Evolutionary conservation across 1,140 invertebrate species (phyloP).

Genomic region (Colletes gigas): DNA sequence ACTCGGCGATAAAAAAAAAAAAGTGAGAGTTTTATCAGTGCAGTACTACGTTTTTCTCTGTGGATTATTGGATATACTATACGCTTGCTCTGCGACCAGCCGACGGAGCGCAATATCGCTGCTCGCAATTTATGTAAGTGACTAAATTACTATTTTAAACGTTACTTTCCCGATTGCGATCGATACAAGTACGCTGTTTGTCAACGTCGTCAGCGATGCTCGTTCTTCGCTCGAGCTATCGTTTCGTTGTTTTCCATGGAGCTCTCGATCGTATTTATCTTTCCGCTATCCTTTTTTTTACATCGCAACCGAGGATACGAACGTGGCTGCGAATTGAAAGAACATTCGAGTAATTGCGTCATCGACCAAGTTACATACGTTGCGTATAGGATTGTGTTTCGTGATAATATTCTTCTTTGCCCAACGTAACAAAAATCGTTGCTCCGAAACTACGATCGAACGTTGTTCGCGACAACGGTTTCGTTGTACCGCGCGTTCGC

Average conservation of each 20-base stretch:
- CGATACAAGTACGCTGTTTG: constrained; percentile 36
- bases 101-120: constrained; percentile 38
- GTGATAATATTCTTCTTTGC: background rate
- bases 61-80: constrained; percentile 53
- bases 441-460: background rate
- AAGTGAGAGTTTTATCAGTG: constrained; percentile 48
- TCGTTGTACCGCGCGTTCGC: background rate
- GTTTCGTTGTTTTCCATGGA: constrained; percentile 28
- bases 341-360: constrained; percentile 21
- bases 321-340: background rate
- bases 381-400: constrained; percentile 17
- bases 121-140: constrained; percentile 43
- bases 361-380: constrained; percentile 7
- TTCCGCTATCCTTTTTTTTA: background rate
- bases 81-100: constrained; percentile 16
- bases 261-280: background rate
- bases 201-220: constrained; percentile 27
- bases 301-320: background rate
- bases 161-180: constrained; percentile 32
- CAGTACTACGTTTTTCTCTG: constrained; percentile 36
- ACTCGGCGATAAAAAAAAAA: constrained; percentile 19
- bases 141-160: constrained; percentile 27
- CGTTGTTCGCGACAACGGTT: background rate
- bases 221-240: constrained; percentile 35
- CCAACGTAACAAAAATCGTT: constrained; percentile 12